Base-by-base conservation (phyloP, 2,113 vertebrate species). In the Chloroceryle aenea region DNA sequence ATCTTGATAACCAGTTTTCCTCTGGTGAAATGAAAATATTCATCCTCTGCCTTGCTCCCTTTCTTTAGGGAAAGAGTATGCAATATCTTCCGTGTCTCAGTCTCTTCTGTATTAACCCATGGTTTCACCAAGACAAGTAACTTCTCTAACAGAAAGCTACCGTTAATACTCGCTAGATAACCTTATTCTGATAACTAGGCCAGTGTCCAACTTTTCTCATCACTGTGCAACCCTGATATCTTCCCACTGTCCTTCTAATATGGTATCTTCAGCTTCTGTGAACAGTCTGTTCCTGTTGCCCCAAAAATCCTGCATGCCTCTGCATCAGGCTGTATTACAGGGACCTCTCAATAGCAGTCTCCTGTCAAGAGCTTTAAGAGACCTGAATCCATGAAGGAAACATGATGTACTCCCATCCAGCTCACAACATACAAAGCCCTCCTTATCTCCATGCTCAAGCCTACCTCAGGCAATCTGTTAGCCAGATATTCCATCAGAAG, bases 1-100 rank as follows among this genome's bases (percentile, higher is more conserved):
- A 53, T 87, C 56, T 72, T 76, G 80, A 89, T 85, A 92, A 87
- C 11, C 21, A n/a, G 29, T 71, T 93, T 77, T 93, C 34, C 47
- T 90, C 59, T 48, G 47, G 61, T 55, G 30, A 86, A 86, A 84
- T 64, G 43, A 91, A 93, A 86, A 69, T 29, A 7, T 63, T 87
- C 21, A 40, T 79, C 36, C 26, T 87, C 55, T 88, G 23, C 42
- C 32, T 74, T 84, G 42, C 50, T 88, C 45, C 26, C 12, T 38
- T 59, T 29, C 17, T 88, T 34, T 77, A 15, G 17, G 34, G 30
- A 7, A 83, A 85, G 63, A 62, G 9, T 32, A 2, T 55, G 62
- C 23, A 8, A 13, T 32, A 47, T 52, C 22, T 76, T 59, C 40
- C 9, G 10, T 11, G 10, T 73, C 62, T 82, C 12, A 1, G 14